Percentiles rank a stretch among this genome's conserved stretches.
phyloP scores from a whole-genome alignment of 2,113 vertebrate genomes.

The Oplegnathus fasciatus region DNA sequence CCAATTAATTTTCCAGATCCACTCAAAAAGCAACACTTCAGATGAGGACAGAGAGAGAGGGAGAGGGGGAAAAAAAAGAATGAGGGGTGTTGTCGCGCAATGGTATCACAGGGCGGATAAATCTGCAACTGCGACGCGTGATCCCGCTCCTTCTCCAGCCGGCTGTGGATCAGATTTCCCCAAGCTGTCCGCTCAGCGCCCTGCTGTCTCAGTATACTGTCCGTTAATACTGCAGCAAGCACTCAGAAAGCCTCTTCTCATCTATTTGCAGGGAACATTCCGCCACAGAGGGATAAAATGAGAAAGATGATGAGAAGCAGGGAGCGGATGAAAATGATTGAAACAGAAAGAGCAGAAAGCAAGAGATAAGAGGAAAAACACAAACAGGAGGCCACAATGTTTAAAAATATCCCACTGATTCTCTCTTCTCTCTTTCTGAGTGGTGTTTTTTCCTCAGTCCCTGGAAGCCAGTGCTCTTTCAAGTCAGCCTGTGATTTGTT shows the following conservation, averaged over 20 bases:
- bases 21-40: constrained; percentile 54
- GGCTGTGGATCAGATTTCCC: constrained; percentile 76
- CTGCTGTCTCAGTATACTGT: constrained; percentile 59
- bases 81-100: constrained; percentile 76
- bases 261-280: constrained; percentile 75
- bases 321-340: constrained; percentile 29
- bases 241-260: constrained; percentile 73
- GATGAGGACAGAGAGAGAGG: constrained; percentile 21
- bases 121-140: constrained; percentile 74
- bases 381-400: constrained; percentile 30
- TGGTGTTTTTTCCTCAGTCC: constrained; percentile 42
- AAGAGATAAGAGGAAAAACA: constrained; percentile 19
- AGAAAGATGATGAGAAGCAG: constrained; percentile 27
- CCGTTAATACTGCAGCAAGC: constrained; percentile 78
- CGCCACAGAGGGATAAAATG: constrained; percentile 72
- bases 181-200: constrained; percentile 74
- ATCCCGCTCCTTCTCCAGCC: constrained; percentile 71
- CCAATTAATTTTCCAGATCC: constrained; percentile 41
- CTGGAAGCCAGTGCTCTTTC: constrained; percentile 49
- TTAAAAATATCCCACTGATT: constrained; percentile 52
- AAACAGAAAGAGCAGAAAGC: constrained; percentile 33
- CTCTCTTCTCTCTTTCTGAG: constrained; percentile 22
- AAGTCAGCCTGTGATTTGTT: constrained; percentile 71
- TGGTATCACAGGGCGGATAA: constrained; percentile 76
- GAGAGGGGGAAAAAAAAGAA: constrained; percentile 8